phyloP scores from a whole-genome alignment of 2,113 vertebrate species.

The Carettochelys insculpta region DNA sequence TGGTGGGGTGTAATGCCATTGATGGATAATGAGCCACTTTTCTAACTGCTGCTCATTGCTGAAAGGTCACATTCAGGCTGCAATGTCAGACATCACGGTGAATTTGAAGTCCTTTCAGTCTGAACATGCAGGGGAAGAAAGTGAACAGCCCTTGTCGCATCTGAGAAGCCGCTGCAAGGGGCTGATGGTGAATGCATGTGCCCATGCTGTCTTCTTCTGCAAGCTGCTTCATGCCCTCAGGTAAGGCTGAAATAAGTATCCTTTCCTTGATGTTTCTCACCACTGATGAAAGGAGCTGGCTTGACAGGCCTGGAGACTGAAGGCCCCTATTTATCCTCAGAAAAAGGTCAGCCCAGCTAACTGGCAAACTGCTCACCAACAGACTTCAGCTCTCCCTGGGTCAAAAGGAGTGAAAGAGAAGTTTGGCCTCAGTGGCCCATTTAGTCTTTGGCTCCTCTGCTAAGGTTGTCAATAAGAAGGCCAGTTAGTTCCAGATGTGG shows the following conservation, averaged over 20 bases:
- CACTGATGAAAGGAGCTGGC: background rate
- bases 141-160: slow-evolving; percentile 50
- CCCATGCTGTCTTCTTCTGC: slow-evolving; percentile 79
- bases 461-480: background rate
- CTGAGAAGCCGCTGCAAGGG: slow-evolving; percentile 63
- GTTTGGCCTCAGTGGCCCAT: background rate
- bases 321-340: background rate
- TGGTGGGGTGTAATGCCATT: background rate
- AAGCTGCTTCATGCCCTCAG: slow-evolving; percentile 66
- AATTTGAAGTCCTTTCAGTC: slow-evolving; percentile 69
- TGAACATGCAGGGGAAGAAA: slow-evolving; percentile 58
- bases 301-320: background rate
- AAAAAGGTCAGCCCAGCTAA: background rate
- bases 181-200: slow-evolving; percentile 69
- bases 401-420: background rate
- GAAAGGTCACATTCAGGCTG: background rate
- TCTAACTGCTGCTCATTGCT: slow-evolving; percentile 20
- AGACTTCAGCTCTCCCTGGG: background rate
- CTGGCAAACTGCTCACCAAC: background rate
- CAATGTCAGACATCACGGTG: slow-evolving; percentile 54
- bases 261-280: background rate
- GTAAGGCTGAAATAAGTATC: slow-evolving; percentile 38
- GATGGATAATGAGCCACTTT: background rate
- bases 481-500: background rate
- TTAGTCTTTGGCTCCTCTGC: background rate